Conservation (phyloP, 2,888 invertebrate genomes). For the Ditylenchus weischeri region DNA sequence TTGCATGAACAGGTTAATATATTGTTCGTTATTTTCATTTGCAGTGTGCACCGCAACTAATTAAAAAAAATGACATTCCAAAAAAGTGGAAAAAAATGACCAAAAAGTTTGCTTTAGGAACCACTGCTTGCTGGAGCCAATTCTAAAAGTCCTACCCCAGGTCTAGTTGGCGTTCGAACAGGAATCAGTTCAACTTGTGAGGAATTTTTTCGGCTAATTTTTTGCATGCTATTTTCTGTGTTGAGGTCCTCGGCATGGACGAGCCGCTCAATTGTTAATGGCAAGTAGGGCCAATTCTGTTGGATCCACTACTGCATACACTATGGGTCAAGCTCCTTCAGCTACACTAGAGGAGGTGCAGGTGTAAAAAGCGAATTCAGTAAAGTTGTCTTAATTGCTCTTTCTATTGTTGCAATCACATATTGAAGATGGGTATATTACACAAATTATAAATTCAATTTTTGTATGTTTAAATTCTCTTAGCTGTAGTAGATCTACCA, state of each 20-base stretch:
- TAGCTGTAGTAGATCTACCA: too few species aligned
- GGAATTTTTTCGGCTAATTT: too few species aligned
- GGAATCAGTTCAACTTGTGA: slow-evolving; percentile 55
- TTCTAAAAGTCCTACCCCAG: slow-evolving; percentile 38
- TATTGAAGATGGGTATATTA: too few species aligned
- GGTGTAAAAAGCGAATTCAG: slow-evolving; percentile 1
- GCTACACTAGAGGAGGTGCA: slow-evolving; percentile 12
- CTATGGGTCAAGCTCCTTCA: neutral
- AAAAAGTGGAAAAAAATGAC: neutral
- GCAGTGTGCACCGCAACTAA: neutral
- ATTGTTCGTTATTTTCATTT: neutral
- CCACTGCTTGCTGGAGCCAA: slow-evolving; percentile 48
- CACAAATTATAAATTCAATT: too few species aligned
- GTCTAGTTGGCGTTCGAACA: slow-evolving; percentile 32
- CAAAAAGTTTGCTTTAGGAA: slow-evolving; percentile 43
- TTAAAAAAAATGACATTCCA: neutral
- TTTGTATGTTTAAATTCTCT: too few species aligned
- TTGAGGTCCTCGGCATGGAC: slow-evolving; percentile 49
- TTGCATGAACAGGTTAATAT: neutral
- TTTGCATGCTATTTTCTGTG: too few species aligned
- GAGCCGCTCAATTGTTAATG: slow-evolving; percentile 42
- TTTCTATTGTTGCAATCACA: too few species aligned
- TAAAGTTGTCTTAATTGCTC: too few species aligned
- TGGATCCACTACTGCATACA: slow-evolving; percentile 8
- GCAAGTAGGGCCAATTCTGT: slow-evolving; percentile 40